Evolutionary conservation across 2,888 invertebrate genomes (phyloP).

Genomic region (Nineta flava): DNA sequence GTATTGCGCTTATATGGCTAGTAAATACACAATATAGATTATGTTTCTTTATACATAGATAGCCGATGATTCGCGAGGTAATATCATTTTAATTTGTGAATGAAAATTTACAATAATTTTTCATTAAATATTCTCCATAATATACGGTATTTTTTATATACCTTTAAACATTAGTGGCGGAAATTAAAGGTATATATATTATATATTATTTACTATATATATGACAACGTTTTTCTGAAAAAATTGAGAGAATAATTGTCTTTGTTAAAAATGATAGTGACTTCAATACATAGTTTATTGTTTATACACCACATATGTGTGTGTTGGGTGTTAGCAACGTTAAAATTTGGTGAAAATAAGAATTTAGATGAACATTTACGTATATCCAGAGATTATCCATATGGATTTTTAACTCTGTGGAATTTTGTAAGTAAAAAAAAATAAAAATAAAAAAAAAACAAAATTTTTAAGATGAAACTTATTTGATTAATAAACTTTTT

Average conservation of each 20-base stretch:
- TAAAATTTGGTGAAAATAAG: background rate
- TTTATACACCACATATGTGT: background rate
- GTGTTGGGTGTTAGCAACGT: background rate
- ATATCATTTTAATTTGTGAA: too few species aligned
- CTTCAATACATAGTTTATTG: background rate
- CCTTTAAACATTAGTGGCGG: too few species aligned
- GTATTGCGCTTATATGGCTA: too few species aligned
- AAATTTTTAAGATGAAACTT: background rate
- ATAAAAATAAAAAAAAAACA: too few species aligned
- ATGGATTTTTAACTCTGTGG: background rate
- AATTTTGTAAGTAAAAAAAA: constrained; percentile 4
- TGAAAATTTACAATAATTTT: too few species aligned
- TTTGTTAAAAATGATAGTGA: background rate
- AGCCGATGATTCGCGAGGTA: too few species aligned
- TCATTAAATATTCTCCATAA: too few species aligned
- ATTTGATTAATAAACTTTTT: background rate
- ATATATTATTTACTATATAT: too few species aligned
- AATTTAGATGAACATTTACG: background rate
- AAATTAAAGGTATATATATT: too few species aligned
- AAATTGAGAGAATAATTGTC: background rate
- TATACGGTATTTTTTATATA: too few species aligned
- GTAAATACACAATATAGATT: too few species aligned
- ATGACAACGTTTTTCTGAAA: background rate
- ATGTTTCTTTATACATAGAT: too few species aligned
- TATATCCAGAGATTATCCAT: background rate